Evolutionary conservation across 2,888 invertebrate species (phyloP).

Genomic region (Brachyptera risi): DNA sequence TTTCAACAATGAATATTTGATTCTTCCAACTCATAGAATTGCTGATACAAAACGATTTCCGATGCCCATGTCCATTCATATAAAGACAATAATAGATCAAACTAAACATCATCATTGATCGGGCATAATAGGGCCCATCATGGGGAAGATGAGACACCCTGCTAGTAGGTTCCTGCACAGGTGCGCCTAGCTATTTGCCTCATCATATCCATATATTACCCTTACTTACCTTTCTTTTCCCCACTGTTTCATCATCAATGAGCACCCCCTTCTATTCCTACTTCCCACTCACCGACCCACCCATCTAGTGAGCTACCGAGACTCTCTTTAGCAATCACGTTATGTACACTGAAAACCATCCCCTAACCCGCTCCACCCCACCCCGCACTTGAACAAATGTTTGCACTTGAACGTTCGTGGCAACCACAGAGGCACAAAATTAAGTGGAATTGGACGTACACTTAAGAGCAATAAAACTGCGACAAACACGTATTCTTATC

Average conservation of each 20-base stretch:
- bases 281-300: not conserved
- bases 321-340: constrained; percentile 29
- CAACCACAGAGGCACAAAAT: constrained; percentile 46
- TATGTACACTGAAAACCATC: constrained; percentile 28
- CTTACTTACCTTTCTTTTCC: no score
- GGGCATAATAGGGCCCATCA: no score
- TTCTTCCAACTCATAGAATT: no score
- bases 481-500: not conserved
- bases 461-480: not conserved
- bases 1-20: no score
- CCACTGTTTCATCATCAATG: no score
- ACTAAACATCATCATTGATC: no score
- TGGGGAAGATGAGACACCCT: no score
- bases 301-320: constrained; percentile 1
- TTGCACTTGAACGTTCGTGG: constrained; percentile 41
- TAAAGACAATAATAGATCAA: no score
- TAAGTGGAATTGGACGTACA: constrained; percentile 47
- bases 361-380: constrained; percentile 31
- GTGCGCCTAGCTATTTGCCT: not conserved
- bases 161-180: no score
- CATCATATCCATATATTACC: no score
- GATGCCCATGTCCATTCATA: no score
- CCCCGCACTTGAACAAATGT: constrained; percentile 44
- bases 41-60: no score
- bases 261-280: constrained; percentile 2